phyloP scores from a whole-genome alignment of 2,888 invertebrate genomes.

The Galerucella pusilla region DNA sequence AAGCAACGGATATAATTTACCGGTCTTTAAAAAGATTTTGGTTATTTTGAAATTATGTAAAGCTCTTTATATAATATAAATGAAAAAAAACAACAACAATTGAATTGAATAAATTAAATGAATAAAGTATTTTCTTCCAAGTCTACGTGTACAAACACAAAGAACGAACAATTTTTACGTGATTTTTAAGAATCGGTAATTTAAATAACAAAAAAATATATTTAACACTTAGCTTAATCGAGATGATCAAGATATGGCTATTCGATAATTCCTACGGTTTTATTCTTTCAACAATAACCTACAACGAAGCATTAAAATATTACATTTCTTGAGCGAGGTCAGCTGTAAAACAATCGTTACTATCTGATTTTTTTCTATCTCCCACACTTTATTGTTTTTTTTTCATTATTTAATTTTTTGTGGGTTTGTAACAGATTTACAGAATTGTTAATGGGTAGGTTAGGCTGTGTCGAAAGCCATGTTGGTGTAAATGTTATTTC shows the following conservation, averaged over 20 bases:
- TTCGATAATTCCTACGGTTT: slow-evolving; percentile 15
- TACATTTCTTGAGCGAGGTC: slow-evolving; percentile 30
- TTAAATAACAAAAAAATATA: slow-evolving; percentile 2
- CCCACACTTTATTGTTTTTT: slow-evolving; percentile 34
- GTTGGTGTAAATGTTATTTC: slow-evolving; percentile 10
- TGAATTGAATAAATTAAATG: no score
- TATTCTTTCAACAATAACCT: slow-evolving; percentile 23
- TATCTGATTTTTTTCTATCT: slow-evolving; percentile 22
- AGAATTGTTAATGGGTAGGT: slow-evolving; percentile 20
- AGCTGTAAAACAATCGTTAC: slow-evolving; percentile 17
- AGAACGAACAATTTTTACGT: not conserved
- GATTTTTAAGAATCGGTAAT: not conserved
- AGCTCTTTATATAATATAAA: not conserved
- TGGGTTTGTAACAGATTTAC: slow-evolving; percentile 22
- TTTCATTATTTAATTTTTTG: slow-evolving; percentile 21
- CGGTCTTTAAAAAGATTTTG: no score
- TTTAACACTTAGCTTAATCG: not conserved
- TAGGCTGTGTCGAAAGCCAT: slow-evolving; percentile 21
- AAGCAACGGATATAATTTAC: no score
- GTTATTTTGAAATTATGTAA: no score
- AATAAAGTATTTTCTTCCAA: no score
- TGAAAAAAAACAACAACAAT: no score
- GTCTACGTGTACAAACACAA: not conserved
- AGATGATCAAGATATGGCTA: not conserved
- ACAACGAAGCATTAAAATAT: slow-evolving; percentile 16